Percentiles rank a stretch among this genome's conserved stretches.
Conservation (phyloP, 2,797 vertebrate genomes). For the Lepilemur ruficaudatus region DNA sequence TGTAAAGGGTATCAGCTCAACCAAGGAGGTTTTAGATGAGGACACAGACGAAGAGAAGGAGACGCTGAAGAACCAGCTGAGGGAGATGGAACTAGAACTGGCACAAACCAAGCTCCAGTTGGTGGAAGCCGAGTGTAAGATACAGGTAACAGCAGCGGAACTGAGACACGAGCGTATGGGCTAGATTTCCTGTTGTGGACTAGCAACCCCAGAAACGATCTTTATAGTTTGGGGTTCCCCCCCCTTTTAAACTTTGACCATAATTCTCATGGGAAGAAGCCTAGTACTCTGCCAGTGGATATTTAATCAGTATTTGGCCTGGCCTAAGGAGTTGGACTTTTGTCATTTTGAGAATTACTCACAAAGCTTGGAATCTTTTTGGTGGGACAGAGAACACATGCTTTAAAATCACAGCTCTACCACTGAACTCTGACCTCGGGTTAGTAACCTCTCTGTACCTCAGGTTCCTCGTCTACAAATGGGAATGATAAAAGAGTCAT, state of each 20-base stretch:
- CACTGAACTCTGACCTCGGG: background rate
- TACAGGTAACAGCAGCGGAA: slow-evolving; percentile 89
- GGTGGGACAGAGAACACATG: background rate
- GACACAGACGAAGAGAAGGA: slow-evolving; percentile 97
- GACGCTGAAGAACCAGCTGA: slow-evolving; percentile 94
- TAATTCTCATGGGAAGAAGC: background rate
- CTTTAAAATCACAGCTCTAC: background rate
- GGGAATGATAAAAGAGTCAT: background rate
- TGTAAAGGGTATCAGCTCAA: slow-evolving; percentile 85
- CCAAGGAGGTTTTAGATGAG: slow-evolving; percentile 87
- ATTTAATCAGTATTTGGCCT: background rate
- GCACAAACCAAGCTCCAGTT: slow-evolving; percentile 99
- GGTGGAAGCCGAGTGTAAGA: slow-evolving; percentile 99
- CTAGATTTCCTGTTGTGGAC: background rate
- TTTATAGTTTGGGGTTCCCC: background rate
- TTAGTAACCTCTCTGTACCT: background rate
- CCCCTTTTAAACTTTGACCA: background rate
- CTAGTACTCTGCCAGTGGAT: background rate
- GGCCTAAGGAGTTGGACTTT: background rate
- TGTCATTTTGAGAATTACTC: background rate
- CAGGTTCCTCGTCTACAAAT: background rate
- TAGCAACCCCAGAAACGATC: background rate
- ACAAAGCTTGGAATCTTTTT: background rate
- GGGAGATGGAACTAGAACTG: slow-evolving; percentile 98
- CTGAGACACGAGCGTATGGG: fast-evolving